Evolutionary conservation across 2,888 invertebrate genomes (phyloP).

Genomic region (Andrena marginata): DNA sequence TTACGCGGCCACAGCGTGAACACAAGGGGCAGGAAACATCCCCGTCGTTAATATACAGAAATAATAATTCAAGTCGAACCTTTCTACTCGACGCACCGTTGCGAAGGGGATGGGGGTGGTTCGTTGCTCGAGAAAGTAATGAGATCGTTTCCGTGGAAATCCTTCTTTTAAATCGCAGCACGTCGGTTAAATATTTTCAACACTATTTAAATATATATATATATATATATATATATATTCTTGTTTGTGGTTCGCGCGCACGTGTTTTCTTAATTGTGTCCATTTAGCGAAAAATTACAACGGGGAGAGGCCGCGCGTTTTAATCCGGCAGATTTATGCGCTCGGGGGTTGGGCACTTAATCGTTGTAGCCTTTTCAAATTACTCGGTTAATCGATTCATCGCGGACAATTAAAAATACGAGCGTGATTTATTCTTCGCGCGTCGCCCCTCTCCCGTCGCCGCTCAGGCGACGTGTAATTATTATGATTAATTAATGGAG

Average conservation of each 20-base stretch:
- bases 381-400: slow-evolving; percentile 29
- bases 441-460: background rate
- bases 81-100: background rate
- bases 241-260: background rate
- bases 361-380: slow-evolving; percentile 26
- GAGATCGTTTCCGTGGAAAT: background rate
- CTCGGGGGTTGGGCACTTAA: background rate
- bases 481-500: slow-evolving; percentile 48
- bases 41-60: slow-evolving; percentile 10
- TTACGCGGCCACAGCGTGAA: background rate
- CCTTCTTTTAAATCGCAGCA: background rate
- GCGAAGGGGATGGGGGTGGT: background rate
- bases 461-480: slow-evolving; percentile 18
- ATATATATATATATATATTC: no score
- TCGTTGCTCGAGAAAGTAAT: background rate
- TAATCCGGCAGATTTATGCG: background rate
- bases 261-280: background rate
- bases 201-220: background rate
- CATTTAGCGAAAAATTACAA: background rate
- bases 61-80: slow-evolving; percentile 9
- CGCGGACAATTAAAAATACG: slow-evolving; percentile 23
- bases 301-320: background rate
- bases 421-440: slow-evolving; percentile 3
- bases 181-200: background rate
- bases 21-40: background rate